Evolutionary conservation across 2,797 vertebrate species (phyloP).

Genomic region (Melanotaenia boesemani): DNA sequence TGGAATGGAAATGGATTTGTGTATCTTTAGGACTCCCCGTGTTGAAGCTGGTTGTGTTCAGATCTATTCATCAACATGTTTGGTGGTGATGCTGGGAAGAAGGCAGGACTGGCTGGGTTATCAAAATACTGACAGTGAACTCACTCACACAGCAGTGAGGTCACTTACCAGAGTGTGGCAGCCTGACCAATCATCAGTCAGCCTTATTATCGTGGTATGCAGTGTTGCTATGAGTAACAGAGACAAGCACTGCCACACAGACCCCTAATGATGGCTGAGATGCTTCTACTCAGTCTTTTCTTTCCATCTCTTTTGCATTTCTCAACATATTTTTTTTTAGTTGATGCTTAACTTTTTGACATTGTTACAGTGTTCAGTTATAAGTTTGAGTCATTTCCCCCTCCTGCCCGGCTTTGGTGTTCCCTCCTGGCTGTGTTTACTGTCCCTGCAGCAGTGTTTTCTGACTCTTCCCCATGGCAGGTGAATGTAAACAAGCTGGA

Average conservation of each 20-base stretch:
- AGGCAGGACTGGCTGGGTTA: slow-evolving; percentile 60
- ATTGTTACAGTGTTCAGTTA: slow-evolving; percentile 12
- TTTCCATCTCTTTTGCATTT: background rate
- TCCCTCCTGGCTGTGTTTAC: slow-evolving; percentile 57
- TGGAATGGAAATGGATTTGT: background rate
- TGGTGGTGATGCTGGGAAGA: slow-evolving; percentile 45
- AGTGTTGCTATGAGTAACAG: slow-evolving; percentile 84
- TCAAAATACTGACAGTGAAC: slow-evolving; percentile 80
- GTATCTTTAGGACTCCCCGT: slow-evolving; percentile 21
- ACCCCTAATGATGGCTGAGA: slow-evolving; percentile 70
- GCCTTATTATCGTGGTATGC: slow-evolving; percentile 79
- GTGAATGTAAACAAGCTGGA: slow-evolving; percentile 73
- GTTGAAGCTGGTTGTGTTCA: slow-evolving; percentile 10
- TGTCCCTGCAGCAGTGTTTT: slow-evolving; percentile 73
- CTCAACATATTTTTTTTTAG: background rate
- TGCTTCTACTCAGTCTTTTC: slow-evolving; percentile 43
- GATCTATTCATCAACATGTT: slow-evolving; percentile 59
- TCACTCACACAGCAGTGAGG: slow-evolving; percentile 77
- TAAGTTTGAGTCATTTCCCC: slow-evolving; percentile 27
- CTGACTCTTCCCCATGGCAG: slow-evolving; percentile 66
- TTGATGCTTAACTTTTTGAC: slow-evolving; percentile 9
- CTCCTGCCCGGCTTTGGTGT: background rate
- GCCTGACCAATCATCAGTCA: slow-evolving; percentile 79
- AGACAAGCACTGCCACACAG: slow-evolving; percentile 63
- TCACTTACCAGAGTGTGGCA: slow-evolving; percentile 76